Conservation (phyloP, 2,113 vertebrate genomes). For the Harpagus bidentatus region DNA sequence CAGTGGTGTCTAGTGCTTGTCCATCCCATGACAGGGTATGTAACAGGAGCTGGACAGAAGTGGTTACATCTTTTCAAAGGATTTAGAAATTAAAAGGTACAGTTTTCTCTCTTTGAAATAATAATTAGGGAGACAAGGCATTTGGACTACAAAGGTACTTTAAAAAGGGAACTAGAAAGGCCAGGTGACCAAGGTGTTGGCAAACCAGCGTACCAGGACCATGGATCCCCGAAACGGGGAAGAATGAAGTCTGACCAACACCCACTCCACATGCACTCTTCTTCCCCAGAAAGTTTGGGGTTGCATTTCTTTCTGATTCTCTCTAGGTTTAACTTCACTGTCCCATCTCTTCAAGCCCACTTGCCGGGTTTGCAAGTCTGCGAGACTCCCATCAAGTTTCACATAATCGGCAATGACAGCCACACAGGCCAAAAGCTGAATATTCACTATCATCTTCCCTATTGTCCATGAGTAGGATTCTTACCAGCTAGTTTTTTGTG, state of each 20-base stretch:
- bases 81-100: neutral
- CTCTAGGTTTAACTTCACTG: neutral
- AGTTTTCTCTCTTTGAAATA: neutral
- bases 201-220: neutral
- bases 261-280: neutral
- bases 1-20: neutral
- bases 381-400: neutral
- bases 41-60: neutral
- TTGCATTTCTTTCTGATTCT: neutral
- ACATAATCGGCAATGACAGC: neutral
- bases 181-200: neutral
- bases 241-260: neutral
- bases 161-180: neutral
- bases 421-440: neutral
- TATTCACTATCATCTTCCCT: neutral
- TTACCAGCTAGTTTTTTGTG: neutral
- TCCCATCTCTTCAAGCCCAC: neutral
- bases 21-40: rapidly evolving
- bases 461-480: neutral
- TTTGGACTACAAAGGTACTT: neutral
- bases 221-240: rapidly evolving
- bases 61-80: neutral
- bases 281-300: neutral
- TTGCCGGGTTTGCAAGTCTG: neutral
- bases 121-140: neutral